Percentiles rank a stretch among this genome's conserved stretches.
These are phyloP conservation scores for Hydropotes inermis DNA, from an alignment of 2,113 vertebrate genomes.

Conservation along the genomic window DNA sequence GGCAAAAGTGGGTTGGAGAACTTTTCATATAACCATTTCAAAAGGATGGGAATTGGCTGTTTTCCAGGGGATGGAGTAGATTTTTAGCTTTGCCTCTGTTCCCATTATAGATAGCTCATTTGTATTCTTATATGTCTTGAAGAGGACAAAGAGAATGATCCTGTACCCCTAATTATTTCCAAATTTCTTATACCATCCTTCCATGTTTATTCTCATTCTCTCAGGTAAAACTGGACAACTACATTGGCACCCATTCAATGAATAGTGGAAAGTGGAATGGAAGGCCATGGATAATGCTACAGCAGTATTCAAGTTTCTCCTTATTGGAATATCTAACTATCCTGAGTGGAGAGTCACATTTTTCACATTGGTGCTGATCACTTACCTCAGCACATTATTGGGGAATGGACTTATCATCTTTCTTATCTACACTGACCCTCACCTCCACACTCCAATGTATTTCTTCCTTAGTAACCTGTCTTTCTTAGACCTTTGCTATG, in stretches of 20 bases:
- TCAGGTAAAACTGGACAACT: not conserved
- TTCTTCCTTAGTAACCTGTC: conserved; percentile 65
- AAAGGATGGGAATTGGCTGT: not conserved
- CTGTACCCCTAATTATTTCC: not conserved
- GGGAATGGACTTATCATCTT: conserved; percentile 46
- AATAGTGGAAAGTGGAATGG: not conserved
- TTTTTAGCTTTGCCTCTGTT: not conserved
- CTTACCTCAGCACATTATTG: conserved; percentile 34
- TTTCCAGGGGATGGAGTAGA: not conserved
- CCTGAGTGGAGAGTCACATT: conserved; percentile 39
- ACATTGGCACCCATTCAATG: not conserved
- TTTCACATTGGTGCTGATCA: conserved; percentile 53
- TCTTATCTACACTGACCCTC: conserved; percentile 10
- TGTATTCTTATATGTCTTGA: not conserved
- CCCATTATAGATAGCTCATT: not conserved
- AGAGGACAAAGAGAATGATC: not conserved
- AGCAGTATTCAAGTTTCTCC: conserved; percentile 42
- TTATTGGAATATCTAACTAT: conserved; percentile 51
- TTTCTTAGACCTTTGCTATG: conserved; percentile 63
- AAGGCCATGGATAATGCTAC: not conserved
- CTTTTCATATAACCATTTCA: not conserved
- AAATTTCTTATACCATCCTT: not conserved
- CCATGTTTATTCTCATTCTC: conserved; percentile 17
- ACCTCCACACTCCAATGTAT: conserved; percentile 64
- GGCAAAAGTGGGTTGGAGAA: not conserved